Evolutionary conservation across 2,888 invertebrate genomes (phyloP), one percentile per base, ranked within the genome.

Genomic region (Perizoma affinitatum): DNA sequence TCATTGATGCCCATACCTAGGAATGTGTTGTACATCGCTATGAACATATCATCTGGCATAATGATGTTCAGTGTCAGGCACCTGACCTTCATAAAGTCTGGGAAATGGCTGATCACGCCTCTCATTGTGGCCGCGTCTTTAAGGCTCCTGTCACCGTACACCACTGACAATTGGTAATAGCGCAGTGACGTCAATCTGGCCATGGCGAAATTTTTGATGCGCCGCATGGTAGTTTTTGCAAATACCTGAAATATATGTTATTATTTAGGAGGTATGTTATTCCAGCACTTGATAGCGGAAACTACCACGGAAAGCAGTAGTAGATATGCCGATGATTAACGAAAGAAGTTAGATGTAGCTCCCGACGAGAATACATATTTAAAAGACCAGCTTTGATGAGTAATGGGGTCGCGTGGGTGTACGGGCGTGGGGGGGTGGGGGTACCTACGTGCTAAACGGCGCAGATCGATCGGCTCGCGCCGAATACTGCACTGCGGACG

Each of bases 41-140:
- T 52, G 8, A 52, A 52, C 52, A 52, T 52, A 1, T 52, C 52
- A 35, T 52, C 11, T 3, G 43, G 52, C 7, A n/a, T 1, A 6
- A 11, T 52, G 11, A 52, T 44, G 41, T 49, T 40, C 22, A 49
- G 33, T 9, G 40, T 40, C 49, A 49, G 11, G 8, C 36, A 52
- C 7, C 44, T 52, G 3, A 52, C 49, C 7, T 0, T 36, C 43
- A 11, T 35, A 8, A 52, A 43, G 11, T 8, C 1, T n/a, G 42
- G 42, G 4, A 3, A n/a, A 5, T 42, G 6, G 3, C 3, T 42
- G 5, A 42, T n/a, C 5, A 42, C 1, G 42, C 9, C 36, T 5
- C 36, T 6, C 4, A 52, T 33, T 5, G 52, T 52, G 35, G 0
- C 1, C 4, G 10, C 3, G 36, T 52, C 52, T 5, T n/a, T 35